Evolutionary conservation across 2,113 vertebrate species (phyloP).

Genomic region (Phalacrocorax aristotelis): DNA sequence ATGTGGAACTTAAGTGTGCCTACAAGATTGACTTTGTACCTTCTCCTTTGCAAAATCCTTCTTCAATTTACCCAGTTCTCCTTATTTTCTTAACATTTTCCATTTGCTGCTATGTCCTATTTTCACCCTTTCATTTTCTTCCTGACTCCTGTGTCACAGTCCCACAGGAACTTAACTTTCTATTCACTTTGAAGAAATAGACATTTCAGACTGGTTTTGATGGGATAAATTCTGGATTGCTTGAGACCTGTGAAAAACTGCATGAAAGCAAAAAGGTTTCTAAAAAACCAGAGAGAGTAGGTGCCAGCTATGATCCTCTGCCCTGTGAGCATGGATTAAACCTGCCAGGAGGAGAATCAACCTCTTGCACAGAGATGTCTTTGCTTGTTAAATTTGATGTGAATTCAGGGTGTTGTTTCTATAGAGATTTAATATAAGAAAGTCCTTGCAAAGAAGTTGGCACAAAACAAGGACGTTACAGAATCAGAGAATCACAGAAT

Average conservation of each 20-base stretch:
- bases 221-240: not conserved
- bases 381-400: not conserved
- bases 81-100: slow-evolving; percentile 13
- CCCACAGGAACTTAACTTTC: not conserved
- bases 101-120: not conserved
- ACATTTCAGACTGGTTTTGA: not conserved
- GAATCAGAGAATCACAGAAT: no score
- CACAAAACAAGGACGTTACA: not conserved
- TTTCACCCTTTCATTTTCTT: slow-evolving; percentile 1
- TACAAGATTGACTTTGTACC: slow-evolving; percentile 13
- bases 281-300: not conserved
- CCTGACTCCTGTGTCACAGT: not conserved
- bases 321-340: not conserved
- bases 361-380: not conserved
- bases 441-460: not conserved
- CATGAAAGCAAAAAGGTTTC: not conserved
- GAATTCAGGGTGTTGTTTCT: not conserved
- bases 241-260: not conserved
- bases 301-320: not conserved
- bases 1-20: slow-evolving; percentile 6
- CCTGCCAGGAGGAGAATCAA: not conserved
- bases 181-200: not conserved
- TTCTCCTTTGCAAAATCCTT: not conserved
- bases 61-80: not conserved
- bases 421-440: not conserved